These are phyloP conservation scores for Tamandua tetradactyla DNA, from an alignment of 2,797 vertebrate species.

Conservation along the genomic window DNA sequence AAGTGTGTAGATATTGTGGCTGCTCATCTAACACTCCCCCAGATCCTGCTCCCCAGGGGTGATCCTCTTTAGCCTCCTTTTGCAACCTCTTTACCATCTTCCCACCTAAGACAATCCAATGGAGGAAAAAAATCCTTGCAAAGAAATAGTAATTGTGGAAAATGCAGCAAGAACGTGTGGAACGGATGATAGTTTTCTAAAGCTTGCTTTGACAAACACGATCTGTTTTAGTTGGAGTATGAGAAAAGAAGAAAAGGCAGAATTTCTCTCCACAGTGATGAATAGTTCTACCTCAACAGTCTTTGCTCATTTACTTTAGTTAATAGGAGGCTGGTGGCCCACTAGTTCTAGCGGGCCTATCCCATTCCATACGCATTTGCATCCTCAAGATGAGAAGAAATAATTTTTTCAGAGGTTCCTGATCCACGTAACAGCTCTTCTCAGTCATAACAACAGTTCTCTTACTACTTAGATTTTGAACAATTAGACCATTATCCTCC, in stretches of 20 bases:
- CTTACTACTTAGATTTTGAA: conserved; percentile 58
- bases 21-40: not conserved
- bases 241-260: conserved; percentile 1
- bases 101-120: not conserved
- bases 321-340: not conserved
- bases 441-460: conserved; percentile 52
- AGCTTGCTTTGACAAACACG: not conserved
- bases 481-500: conserved; percentile 61
- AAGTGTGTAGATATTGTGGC: not conserved
- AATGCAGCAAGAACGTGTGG: not conserved
- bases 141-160: not conserved
- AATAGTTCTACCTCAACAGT: not conserved
- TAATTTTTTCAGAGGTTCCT: conserved; percentile 1
- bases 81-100: not conserved
- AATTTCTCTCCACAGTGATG: not conserved
- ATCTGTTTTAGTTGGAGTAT: not conserved
- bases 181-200: not conserved
- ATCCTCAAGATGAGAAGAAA: conserved; percentile 28
- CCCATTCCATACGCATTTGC: conserved; percentile 1
- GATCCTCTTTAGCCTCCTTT: not conserved
- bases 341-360: not conserved
- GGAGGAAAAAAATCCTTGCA: not conserved
- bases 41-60: too few relatives aligned
- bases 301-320: not conserved
- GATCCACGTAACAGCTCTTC: conserved; percentile 33